Evolutionary conservation across 2,113 vertebrate genomes (phyloP).

Genomic region (Antennarius striatus): DNA sequence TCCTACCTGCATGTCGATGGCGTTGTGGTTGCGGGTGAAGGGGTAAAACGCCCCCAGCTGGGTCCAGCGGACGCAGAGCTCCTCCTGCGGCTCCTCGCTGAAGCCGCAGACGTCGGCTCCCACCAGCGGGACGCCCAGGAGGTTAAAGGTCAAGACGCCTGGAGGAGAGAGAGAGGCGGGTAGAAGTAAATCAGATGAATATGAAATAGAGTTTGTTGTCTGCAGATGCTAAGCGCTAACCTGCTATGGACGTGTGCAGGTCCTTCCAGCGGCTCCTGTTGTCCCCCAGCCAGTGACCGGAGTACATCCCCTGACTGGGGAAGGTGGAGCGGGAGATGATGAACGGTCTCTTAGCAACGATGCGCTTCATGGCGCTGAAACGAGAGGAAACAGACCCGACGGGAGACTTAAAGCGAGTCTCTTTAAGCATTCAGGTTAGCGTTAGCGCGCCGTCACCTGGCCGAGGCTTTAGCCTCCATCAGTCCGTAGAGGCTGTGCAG

Average conservation of each 20-base stretch:
- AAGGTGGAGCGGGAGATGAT: slow-evolving; percentile 90
- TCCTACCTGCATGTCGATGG: slow-evolving; percentile 72
- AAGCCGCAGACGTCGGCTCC: slow-evolving; percentile 89
- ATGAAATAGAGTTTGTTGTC: too few relatives aligned
- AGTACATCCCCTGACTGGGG: slow-evolving; percentile 88
- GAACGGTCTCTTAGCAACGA: slow-evolving; percentile 83
- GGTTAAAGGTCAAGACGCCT: slow-evolving; percentile 90
- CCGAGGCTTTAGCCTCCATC: slow-evolving; percentile 71
- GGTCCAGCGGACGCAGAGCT: slow-evolving; percentile 88
- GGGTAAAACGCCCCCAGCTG: slow-evolving; percentile 90
- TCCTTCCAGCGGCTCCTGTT: slow-evolving; percentile 89
- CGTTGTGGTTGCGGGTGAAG: slow-evolving; percentile 89
- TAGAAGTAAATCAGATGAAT: too few relatives aligned
- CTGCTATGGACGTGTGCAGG: slow-evolving; percentile 84
- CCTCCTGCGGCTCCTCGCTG: slow-evolving; percentile 81
- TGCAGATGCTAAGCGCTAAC: slow-evolving; percentile 47
- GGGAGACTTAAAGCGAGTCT: neutral
- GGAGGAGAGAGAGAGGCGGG: neutral
- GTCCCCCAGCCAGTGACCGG: slow-evolving; percentile 91
- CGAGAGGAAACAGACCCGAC: neutral
- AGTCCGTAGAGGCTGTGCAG: slow-evolving; percentile 75
- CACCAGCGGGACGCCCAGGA: slow-evolving; percentile 84
- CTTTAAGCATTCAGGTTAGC: neutral
- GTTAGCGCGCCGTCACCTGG: slow-evolving; percentile 42
- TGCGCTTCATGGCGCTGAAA: slow-evolving; percentile 82